Percentiles rank a stretch among this genome's conserved stretches.
Evolutionary conservation across 92 coral and sea anemone species (phyloP).

Genomic region (Zoanthus sociatus): DNA sequence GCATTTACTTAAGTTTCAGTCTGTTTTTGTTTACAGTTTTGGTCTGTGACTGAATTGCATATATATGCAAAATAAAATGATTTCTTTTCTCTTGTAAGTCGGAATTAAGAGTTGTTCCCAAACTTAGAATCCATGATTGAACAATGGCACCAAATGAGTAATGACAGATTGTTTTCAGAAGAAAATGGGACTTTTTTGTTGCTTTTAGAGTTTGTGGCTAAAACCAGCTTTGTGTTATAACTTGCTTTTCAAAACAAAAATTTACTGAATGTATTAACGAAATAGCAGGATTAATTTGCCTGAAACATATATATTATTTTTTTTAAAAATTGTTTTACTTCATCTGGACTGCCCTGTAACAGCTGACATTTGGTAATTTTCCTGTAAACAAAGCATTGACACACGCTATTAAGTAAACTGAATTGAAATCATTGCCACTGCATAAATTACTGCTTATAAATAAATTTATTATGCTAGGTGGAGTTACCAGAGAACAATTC

Average conservation of each 20-base stretch:
- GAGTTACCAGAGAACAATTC: background rate
- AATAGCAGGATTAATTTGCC: too few species aligned
- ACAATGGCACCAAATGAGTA: background rate
- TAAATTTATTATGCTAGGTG: background rate
- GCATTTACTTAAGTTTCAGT: background rate
- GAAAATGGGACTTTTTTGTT: too few species aligned
- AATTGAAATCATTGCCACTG: slow-evolving; percentile 13
- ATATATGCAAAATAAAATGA: background rate
- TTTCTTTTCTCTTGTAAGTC: background rate
- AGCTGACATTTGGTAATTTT: slow-evolving; percentile 30
- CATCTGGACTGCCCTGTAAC: slow-evolving; percentile 3
- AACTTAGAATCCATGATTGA: background rate
- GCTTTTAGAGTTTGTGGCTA: too few species aligned
- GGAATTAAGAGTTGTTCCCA: background rate
- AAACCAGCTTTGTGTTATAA: too few species aligned
- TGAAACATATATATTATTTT: too few species aligned
- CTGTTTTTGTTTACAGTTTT: background rate
- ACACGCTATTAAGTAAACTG: slow-evolving; percentile 18
- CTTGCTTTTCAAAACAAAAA: too few species aligned
- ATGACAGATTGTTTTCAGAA: too few species aligned
- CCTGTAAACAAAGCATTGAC: slow-evolving; percentile 20
- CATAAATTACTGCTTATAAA: background rate
- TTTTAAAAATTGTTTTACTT: too few species aligned
- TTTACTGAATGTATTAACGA: background rate
- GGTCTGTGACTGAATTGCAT: background rate